phyloP scores from a whole-genome alignment of 2,113 vertebrate genomes.

The Sialia sialis region DNA sequence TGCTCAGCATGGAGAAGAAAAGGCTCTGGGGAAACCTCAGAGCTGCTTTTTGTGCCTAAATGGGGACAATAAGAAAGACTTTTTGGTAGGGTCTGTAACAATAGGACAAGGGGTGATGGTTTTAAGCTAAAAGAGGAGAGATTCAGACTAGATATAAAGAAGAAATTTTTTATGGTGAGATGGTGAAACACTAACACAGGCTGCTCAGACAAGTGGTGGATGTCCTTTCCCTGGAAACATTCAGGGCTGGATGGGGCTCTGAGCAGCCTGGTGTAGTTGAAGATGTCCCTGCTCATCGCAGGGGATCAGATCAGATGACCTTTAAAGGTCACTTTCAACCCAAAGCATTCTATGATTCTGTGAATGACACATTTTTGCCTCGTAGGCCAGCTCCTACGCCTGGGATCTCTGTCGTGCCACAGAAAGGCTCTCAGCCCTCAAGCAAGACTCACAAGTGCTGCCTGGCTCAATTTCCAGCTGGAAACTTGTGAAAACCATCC shows the following conservation, averaged over 20 bases:
- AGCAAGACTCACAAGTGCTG: background rate
- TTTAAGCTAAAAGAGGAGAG: background rate
- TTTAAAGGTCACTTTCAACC: background rate
- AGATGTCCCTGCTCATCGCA: background rate
- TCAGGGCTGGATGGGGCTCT: background rate
- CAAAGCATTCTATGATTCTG: background rate
- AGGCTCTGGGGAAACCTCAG: background rate
- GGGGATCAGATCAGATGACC: background rate
- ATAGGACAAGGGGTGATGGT: background rate
- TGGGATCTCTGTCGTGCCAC: background rate
- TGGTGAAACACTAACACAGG: background rate
- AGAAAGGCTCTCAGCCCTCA: background rate
- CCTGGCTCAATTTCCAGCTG: background rate
- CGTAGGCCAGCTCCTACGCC: background rate
- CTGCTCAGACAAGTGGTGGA: background rate
- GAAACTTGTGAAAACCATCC: background rate
- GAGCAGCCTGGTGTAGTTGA: background rate
- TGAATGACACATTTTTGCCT: background rate
- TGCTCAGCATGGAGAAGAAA: background rate
- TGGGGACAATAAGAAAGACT: background rate
- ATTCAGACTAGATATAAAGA: background rate
- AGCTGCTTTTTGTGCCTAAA: background rate
- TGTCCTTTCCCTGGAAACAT: background rate
- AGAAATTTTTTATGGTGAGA: fast-evolving
- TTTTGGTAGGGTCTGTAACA: background rate